These are phyloP conservation scores for Bradypodion pumilum DNA, from an alignment of 2,797 vertebrate genomes.

Conservation along the genomic window DNA sequence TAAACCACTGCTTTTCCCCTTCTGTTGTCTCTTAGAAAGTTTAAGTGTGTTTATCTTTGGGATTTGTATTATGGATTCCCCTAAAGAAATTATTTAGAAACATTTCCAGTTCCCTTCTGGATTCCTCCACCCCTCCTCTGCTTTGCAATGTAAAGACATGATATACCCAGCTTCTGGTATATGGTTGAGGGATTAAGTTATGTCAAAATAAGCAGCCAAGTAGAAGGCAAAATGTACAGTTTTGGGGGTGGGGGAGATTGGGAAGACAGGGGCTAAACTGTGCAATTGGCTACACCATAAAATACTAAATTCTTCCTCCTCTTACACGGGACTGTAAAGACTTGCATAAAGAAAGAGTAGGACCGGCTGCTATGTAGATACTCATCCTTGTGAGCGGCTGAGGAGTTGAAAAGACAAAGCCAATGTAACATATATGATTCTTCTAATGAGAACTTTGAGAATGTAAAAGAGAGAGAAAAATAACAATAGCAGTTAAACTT, in stretches of 20 bases:
- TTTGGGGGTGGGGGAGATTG: too few species aligned
- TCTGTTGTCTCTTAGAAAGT: conserved; percentile 28
- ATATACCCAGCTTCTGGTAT: conserved; percentile 44
- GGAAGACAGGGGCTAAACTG: not conserved
- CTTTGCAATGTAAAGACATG: conserved; percentile 52
- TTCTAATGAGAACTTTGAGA: conserved; percentile 73
- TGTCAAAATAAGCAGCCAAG: conserved; percentile 67
- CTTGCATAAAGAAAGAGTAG: conserved; percentile 55
- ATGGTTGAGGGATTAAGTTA: conserved; percentile 60
- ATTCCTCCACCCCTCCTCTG: conserved; percentile 8
- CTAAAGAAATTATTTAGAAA: conserved; percentile 51
- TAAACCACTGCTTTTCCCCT: conserved; percentile 16
- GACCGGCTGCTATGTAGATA: conserved; percentile 60
- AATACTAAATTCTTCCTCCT: conserved; percentile 54
- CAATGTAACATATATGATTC: conserved; percentile 73
- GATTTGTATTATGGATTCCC: conserved; percentile 48
- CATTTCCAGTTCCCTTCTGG: conserved; percentile 42
- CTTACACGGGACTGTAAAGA: conserved; percentile 49
- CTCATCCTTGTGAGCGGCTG: conserved; percentile 58
- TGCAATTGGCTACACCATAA: conserved; percentile 41
- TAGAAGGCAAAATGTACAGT: conserved; percentile 10
- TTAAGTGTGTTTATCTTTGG: conserved; percentile 43
- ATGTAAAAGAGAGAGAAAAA: conserved; percentile 65
- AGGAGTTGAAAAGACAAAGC: conserved; percentile 67
- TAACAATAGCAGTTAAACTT: too few species aligned